Percentiles rank a stretch among this genome's conserved stretches.
These are phyloP conservation scores for Ormyrus nitidulus DNA, from an alignment of 2,888 invertebrate species.

Conservation along the genomic window DNA sequence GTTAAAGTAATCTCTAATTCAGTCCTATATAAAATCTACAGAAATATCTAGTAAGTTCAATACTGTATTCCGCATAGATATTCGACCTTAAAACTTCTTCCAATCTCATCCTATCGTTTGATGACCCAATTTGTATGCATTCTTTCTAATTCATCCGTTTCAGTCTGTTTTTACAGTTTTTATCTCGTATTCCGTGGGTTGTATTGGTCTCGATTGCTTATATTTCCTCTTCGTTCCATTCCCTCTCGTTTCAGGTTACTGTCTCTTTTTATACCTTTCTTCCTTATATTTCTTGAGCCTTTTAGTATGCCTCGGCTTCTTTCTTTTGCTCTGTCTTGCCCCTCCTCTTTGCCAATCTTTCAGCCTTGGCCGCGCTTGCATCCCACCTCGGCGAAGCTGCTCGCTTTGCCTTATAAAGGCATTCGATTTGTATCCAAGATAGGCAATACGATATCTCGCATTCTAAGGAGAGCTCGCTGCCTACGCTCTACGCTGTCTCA, in stretches of 20 bases:
- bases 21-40: too few species aligned
- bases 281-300: slow-evolving; percentile 3
- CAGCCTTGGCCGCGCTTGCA: background rate
- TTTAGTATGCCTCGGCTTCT: background rate
- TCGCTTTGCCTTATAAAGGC: slow-evolving; percentile 49
- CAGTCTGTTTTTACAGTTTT: too few species aligned
- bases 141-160: too few species aligned
- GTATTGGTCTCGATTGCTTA: slow-evolving; percentile 9
- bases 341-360: too few species aligned
- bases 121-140: too few species aligned
- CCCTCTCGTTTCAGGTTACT: background rate
- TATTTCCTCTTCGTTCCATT: background rate
- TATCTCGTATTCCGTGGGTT: background rate
- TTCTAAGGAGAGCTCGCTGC: slow-evolving; percentile 1
- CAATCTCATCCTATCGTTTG: too few species aligned
- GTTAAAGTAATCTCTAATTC: too few species aligned
- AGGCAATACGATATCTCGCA: slow-evolving; percentile 43
- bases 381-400: slow-evolving; percentile 17
- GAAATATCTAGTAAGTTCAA: too few species aligned
- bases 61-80: too few species aligned
- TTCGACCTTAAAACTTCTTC: too few species aligned
- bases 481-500: slow-evolving; percentile 1
- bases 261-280: background rate
- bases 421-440: slow-evolving; percentile 44
- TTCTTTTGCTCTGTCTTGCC: background rate